These are phyloP conservation scores for Marcusenius ussheri DNA, from an alignment of 2,113 vertebrate species.

Conservation along the genomic window DNA sequence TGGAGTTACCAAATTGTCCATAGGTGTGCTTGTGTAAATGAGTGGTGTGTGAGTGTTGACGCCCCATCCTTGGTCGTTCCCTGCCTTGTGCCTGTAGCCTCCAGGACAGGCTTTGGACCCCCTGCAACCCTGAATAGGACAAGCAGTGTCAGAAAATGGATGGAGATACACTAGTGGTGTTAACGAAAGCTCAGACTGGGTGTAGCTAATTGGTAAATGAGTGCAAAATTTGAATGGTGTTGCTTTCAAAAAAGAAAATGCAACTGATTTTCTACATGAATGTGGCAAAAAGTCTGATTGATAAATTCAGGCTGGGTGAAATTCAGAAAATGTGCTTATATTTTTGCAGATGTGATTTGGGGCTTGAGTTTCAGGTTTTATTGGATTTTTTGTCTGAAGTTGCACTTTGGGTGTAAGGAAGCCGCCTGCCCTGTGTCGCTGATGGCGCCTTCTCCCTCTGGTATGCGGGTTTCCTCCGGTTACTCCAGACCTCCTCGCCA, in stretches of 20 bases:
- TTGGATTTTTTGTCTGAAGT: not conserved
- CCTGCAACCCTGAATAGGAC: too few species aligned
- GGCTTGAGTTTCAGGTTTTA: not conserved
- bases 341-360: not conserved
- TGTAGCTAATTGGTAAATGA: not conserved
- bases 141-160: too few species aligned
- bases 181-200: not conserved
- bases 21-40: too few species aligned
- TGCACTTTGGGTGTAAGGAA: not conserved
- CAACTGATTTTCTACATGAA: not conserved
- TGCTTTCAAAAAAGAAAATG: not conserved
- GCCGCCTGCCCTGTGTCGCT: not conserved
- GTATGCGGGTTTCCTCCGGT: not conserved
- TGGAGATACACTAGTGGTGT: not conserved
- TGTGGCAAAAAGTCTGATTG: not conserved
- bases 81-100: too few species aligned
- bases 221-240: not conserved
- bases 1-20: too few species aligned
- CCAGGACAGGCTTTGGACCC: too few species aligned
- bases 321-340: not conserved
- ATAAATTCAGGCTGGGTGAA: not conserved
- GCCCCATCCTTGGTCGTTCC: too few species aligned
- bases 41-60: too few species aligned
- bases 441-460: not conserved
- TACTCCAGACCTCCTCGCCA: not conserved